Base-by-base conservation (phyloP, 2,888 invertebrate species). In the Tolmerus cingulatus region DNA sequence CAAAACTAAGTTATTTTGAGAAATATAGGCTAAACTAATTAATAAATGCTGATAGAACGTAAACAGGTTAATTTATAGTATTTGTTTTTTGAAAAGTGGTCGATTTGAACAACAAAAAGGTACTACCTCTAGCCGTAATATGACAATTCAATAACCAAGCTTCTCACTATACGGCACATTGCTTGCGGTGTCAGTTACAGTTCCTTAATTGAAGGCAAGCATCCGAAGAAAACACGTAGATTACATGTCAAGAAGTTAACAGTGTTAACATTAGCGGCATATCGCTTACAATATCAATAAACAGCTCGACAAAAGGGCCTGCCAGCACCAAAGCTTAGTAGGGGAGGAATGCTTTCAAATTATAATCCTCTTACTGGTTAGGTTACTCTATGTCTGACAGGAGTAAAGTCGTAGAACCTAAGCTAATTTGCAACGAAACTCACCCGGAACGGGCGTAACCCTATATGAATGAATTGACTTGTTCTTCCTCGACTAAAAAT, bases 201-300 rank as follows among this genome's bases (percentile, higher is more conserved):
- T 55, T 27, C 43, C 14, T 76, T 81, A 55, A 81, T 55, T 81
- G 55, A 51, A 81, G n/a, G 55, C 76, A 37, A 76, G 16, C 76
- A 76, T 34, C 12, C 8, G 34, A 76, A 27, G n/a, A 76, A 76
- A 37, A 76, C 37, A 76, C 76, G 76, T 8, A 81, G 51, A 55
- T 30, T 51, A 55, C 5, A 16, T 81, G 81, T 30, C 46, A 46
- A 40, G 8, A 55, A 81, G 51, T 81, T 55, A 81, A 81, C n/a
- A 81, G 81, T 78, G 37, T 57, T 57, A 9, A 37, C 34, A 55
- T 30, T 34, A 55, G 2, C 30, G 55, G 40, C 16, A 51, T 82
- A 82, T 82, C 66, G 23, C 23, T 82, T 82, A 82, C 82, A 82
- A 66, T 34, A 34, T 23, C n/a, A 82, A 66, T 82, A 82, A 82